A percentile compares a stretch with the other conserved stretches of the same genome.
These are phyloP conservation scores for Hydroisotoma schaefferi DNA, from an alignment of 2,888 invertebrate species.

Conservation along the genomic window DNA sequence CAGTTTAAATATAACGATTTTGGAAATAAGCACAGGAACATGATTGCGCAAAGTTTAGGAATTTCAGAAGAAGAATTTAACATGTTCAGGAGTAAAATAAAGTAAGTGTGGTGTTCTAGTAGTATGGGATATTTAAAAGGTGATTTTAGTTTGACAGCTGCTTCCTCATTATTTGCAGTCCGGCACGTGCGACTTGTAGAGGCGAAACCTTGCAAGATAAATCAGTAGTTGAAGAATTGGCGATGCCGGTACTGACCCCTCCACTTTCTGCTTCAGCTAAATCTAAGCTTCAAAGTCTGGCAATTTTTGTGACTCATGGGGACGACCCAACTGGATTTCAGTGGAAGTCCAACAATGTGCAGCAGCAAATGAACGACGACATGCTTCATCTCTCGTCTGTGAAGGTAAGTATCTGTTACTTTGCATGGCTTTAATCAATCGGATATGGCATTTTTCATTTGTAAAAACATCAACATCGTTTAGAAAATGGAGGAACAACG, in stretches of 20 bases:
- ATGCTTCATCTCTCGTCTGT: slow-evolving; percentile 21
- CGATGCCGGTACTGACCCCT: slow-evolving; percentile 31
- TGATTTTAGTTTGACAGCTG: neutral
- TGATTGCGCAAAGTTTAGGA: no score
- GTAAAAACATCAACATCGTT: neutral
- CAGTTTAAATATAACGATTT: no score
- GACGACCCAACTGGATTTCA: slow-evolving; percentile 36
- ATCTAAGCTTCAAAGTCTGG: slow-evolving; percentile 23
- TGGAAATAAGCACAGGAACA: no score
- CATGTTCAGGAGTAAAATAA: neutral
- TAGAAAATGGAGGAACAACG: slow-evolving; percentile 26
- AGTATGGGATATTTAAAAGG: neutral
- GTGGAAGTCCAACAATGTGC: slow-evolving; percentile 37
- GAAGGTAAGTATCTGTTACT: slow-evolving; percentile 9
- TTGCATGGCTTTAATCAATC: no score
- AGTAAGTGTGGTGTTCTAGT: neutral
- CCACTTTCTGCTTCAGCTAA: slow-evolving; percentile 12
- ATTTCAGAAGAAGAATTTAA: neutral
- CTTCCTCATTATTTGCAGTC: neutral
- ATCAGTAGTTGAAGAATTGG: slow-evolving; percentile 20
- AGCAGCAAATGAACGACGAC: slow-evolving; percentile 40
- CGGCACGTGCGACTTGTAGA: no score
- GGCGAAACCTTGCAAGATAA: slow-evolving; percentile 31
- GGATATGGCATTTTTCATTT: slow-evolving; percentile 2
- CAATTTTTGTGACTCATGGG: slow-evolving; percentile 34